These are phyloP conservation scores for Diglossa brunneiventris DNA, from an alignment of 2,113 vertebrate species.

Conservation along the genomic window DNA sequence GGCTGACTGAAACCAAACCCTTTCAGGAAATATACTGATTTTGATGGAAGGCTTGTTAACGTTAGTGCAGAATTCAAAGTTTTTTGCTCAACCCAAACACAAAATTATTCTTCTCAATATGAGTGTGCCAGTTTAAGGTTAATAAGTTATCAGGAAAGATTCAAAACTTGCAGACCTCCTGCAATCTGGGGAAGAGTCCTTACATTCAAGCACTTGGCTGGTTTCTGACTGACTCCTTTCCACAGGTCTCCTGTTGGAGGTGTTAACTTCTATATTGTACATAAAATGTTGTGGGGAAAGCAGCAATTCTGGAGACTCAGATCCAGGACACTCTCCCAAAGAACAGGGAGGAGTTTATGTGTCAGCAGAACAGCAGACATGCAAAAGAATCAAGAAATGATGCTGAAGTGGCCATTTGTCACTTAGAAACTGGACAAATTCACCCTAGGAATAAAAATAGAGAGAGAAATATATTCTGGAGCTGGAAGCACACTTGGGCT, in stretches of 20 bases:
- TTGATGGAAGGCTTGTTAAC: neutral
- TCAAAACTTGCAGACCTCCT: neutral
- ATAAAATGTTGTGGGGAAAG: neutral
- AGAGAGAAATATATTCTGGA: neutral
- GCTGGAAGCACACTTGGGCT: neutral
- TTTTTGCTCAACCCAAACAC: neutral
- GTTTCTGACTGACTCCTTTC: neutral
- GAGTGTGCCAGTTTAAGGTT: neutral
- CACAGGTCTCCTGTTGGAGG: neutral
- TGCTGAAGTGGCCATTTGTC: neutral
- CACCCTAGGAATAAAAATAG: neutral
- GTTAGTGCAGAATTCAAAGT: neutral
- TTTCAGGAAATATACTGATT: neutral
- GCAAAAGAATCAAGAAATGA: neutral
- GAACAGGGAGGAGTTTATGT: neutral
- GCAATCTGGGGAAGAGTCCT: neutral
- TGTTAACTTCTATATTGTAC: neutral
- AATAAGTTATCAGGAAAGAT: neutral
- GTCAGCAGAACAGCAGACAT: neutral
- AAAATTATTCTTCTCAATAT: neutral
- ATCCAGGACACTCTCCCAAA: neutral
- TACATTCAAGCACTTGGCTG: neutral
- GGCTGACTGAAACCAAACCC: neutral
- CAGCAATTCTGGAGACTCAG: neutral
- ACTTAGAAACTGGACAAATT: neutral